These are phyloP conservation scores for Pantelozetes paolii DNA, from an alignment of 2,888 invertebrate genomes.

Conservation along the genomic window DNA sequence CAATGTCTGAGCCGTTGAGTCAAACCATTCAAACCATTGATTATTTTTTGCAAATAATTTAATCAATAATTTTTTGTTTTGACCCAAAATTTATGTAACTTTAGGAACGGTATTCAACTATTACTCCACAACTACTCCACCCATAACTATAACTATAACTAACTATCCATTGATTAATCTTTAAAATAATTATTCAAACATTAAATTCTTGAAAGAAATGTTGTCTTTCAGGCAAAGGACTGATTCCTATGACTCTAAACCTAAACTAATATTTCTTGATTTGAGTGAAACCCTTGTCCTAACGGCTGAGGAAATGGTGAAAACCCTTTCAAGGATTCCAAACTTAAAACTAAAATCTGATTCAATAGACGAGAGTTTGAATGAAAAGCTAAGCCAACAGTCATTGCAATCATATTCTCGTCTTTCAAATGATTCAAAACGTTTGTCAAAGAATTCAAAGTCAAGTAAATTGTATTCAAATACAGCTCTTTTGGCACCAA, in stretches of 20 bases:
- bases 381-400: not conserved
- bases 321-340: slow-evolving; percentile 76
- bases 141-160: too few species aligned
- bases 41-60: too few species aligned
- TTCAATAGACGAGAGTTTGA: slow-evolving; percentile 68
- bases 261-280: slow-evolving; percentile 61
- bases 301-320: slow-evolving; percentile 74
- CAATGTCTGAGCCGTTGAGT: too few species aligned
- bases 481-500: not conserved
- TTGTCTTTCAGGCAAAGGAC: slow-evolving; percentile 10
- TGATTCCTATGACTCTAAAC: slow-evolving; percentile 3
- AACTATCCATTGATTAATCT: too few species aligned
- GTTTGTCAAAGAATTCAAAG: not conserved
- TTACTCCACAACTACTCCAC: too few species aligned
- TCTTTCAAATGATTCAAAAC: not conserved
- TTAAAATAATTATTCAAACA: too few species aligned
- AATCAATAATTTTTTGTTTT: too few species aligned
- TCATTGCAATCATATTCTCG: not conserved
- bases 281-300: slow-evolving; percentile 72
- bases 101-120: too few species aligned
- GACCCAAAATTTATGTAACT: too few species aligned
- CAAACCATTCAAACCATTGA: too few species aligned
- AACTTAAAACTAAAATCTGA: slow-evolving; percentile 84
- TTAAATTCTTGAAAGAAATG: not conserved
- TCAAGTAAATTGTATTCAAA: not conserved